A percentile compares a stretch with the other conserved stretches of the same genome.
Conservation (phyloP, 2,113 vertebrate species). For the Zingel zingel region DNA sequence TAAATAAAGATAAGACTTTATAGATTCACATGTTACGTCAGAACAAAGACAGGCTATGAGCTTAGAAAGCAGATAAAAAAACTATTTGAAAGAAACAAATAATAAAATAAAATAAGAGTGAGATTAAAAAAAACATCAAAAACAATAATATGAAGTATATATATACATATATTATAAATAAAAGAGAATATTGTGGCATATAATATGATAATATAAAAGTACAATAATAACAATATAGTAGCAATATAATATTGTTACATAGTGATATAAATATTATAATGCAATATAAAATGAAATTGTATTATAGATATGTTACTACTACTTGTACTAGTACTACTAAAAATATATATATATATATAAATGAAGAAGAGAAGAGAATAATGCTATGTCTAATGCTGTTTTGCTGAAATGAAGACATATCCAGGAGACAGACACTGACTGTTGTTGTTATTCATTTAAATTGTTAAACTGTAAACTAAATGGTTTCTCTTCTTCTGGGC, state of each 20-base stretch:
- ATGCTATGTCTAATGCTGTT: neutral
- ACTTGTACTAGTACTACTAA: neutral
- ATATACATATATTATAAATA: too few species aligned
- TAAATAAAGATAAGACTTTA: neutral
- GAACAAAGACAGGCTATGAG: neutral
- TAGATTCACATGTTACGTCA: neutral
- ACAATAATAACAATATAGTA: too few species aligned
- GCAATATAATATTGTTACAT: too few species aligned
- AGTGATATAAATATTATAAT: too few species aligned
- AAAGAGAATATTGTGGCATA: too few species aligned
- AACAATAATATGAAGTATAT: neutral
- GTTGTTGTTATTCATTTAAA: constrained; percentile 9
- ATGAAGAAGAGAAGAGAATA: neutral
- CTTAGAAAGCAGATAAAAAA: neutral
- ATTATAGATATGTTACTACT: too few species aligned
- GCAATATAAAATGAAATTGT: too few species aligned
- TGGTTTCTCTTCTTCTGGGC: neutral
- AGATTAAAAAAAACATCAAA: neutral
- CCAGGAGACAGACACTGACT: neutral
- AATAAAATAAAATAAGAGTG: neutral
- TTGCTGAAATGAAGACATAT: neutral
- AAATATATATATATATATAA: neutral
- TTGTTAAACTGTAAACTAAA: constrained; percentile 35
- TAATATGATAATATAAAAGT: too few species aligned
- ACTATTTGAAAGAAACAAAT: neutral